A percentile compares a stretch with the other conserved stretches of the same genome.
Evolutionary conservation across 2,888 invertebrate species (phyloP).

Genomic region (Lochmaea capreae): DNA sequence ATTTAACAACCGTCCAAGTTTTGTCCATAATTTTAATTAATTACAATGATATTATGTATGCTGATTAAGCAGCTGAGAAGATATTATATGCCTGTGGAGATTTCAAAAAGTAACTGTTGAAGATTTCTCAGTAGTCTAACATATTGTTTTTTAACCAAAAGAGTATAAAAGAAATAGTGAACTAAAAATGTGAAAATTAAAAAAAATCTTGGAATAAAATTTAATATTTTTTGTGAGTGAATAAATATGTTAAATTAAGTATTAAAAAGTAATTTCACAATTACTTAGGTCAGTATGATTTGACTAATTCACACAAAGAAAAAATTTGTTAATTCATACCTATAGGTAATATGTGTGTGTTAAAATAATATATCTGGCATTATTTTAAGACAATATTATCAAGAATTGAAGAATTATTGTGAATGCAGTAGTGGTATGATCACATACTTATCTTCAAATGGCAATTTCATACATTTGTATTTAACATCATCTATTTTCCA

Average conservation of each 20-base stretch:
- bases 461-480: conserved; percentile 25
- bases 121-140: conserved; percentile 12
- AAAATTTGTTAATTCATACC: neutral
- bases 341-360: neutral
- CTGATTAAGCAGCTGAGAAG: neutral
- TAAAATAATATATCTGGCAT: neutral
- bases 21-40: conserved; percentile 1
- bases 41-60: neutral
- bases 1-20: conserved; percentile 21
- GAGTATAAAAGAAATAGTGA: conserved; percentile 14
- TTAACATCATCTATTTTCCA: conserved; percentile 18
- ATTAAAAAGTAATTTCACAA: conserved; percentile 26
- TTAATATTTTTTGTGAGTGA: no score
- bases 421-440: conserved; percentile 33
- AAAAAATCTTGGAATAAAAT: no score
- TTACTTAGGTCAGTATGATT: conserved; percentile 6
- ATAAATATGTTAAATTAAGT: neutral
- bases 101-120: conserved; percentile 3
- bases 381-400: neutral
- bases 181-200: no score
- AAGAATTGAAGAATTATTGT: conserved; percentile 2
- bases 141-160: conserved; percentile 10
- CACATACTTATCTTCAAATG: conserved; percentile 20
- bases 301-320: conserved; percentile 12
- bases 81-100: neutral